Conservation (phyloP, 1,140 invertebrate genomes). For the Drosophila tsacasi region DNA sequence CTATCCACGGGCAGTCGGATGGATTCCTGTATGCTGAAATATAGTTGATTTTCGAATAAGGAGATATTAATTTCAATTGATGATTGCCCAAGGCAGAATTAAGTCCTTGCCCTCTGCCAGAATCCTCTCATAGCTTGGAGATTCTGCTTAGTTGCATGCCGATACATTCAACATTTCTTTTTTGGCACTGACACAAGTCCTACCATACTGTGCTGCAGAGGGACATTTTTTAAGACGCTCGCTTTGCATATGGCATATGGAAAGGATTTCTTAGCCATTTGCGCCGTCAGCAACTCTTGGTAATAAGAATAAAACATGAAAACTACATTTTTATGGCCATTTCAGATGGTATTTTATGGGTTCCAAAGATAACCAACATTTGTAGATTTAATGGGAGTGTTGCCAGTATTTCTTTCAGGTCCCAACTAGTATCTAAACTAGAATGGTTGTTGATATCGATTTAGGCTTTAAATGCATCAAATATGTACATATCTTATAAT, state of each 20-base stretch:
- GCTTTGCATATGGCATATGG: slow-evolving; percentile 56
- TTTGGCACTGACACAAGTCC: slow-evolving; percentile 9
- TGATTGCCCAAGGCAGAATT: not conserved
- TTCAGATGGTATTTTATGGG: slow-evolving; percentile 46
- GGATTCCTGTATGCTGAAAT: not conserved
- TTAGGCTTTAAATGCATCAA: not conserved
- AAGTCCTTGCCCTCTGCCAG: not conserved
- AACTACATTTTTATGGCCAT: slow-evolving; percentile 35
- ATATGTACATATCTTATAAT: not conserved
- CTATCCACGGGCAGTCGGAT: not conserved
- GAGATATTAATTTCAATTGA: too few relatives aligned
- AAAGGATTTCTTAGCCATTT: slow-evolving; percentile 27
- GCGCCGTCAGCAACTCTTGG: slow-evolving; percentile 36
- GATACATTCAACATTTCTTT: not conserved
- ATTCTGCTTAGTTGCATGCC: slow-evolving; percentile 20
- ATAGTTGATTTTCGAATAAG: not conserved
- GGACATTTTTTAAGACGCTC: slow-evolving; percentile 18
- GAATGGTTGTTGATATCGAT: not conserved
- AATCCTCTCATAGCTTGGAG: not conserved
- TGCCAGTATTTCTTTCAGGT: not conserved
- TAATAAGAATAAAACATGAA: slow-evolving; percentile 19
- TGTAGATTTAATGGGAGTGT: slow-evolving; percentile 8
- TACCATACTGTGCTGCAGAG: slow-evolving; percentile 27
- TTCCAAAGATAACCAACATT: slow-evolving; percentile 10
- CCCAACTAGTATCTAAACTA: not conserved